These are phyloP conservation scores for Oreocharis arfaki DNA, from an alignment of 2,113 vertebrate genomes.

Conservation along the genomic window DNA sequence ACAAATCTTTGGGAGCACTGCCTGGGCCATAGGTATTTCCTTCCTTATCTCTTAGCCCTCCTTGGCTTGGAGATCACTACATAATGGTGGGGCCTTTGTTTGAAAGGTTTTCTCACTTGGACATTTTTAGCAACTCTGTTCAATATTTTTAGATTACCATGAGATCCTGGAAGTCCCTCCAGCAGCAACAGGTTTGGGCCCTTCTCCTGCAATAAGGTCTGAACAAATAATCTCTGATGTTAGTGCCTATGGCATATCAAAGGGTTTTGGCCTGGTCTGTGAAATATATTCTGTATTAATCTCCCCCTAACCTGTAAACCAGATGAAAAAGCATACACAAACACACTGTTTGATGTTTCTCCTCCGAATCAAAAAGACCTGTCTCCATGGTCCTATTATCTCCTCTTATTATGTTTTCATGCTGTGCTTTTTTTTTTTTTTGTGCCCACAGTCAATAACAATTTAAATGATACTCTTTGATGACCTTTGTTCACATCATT, in stretches of 20 bases:
- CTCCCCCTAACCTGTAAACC: neutral
- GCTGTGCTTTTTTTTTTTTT: slow-evolving; percentile 5
- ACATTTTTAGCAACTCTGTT: neutral
- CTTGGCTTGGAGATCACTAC: neutral
- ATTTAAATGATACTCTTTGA: slow-evolving; percentile 63
- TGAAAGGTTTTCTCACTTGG: neutral
- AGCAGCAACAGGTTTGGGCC: neutral
- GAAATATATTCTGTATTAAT: neutral
- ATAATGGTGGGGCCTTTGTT: neutral
- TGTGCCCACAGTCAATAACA: slow-evolving; percentile 53
- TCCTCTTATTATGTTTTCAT: slow-evolving; percentile 55
- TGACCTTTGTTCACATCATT: slow-evolving; percentile 51
- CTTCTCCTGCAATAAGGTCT: neutral
- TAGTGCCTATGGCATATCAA: neutral
- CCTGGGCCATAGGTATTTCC: neutral
- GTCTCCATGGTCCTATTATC: slow-evolving; percentile 30
- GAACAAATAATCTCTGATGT: neutral
- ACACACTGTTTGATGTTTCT: neutral
- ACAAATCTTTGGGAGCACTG: neutral
- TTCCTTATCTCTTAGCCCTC: neutral
- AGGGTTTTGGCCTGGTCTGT: neutral
- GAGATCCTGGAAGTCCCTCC: neutral
- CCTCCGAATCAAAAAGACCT: neutral
- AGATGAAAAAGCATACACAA: slow-evolving; percentile 8
- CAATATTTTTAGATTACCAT: neutral